Evolutionary conservation across 2,113 vertebrate genomes (phyloP), one percentile per base, ranked within the genome.

Genomic region (Vicugna pacos): DNA sequence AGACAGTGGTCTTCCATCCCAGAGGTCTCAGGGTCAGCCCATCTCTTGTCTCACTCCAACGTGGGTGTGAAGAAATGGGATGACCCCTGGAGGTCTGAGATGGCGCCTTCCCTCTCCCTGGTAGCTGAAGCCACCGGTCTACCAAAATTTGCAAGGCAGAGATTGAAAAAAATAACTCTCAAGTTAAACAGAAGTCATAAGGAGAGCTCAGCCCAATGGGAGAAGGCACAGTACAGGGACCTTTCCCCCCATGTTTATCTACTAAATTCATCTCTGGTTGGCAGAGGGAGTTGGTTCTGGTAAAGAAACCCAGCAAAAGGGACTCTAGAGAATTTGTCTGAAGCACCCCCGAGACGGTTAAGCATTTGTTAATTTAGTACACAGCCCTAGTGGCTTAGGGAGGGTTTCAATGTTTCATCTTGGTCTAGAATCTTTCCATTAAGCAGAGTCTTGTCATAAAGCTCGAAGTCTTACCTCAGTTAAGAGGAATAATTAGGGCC

Each of bases 141-240:
- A 26, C 46, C 60, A 50, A 93, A 79, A 85, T 50, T 93, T 56
- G 30, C 79, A 14, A 67, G 46, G 87, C 75, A 96, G 52, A 75
- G 60, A 35, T 97, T 4, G 35, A 8, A 42, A 1, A 42, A 69
- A 38, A 52, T 38, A 50, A n/a, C 69, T 24, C 17, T 10, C 17
- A 46, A 65, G 42, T 58, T 77, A 54, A 89, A 70, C 3, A 79
- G 24, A 96, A 48, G 69, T 72, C 75, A 22, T 38, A 90, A 86
- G 65, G 20, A n/a, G 91, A 97, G 75, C 35, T 86, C 62, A 87
- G 58, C 50, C 65, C 62, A 1, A 14, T 26, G 28, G 35, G 42
- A 56, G 28, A 89, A 62, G 38, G 20, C n/a, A 50, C 52, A 2
- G 11, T 3, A 38, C 8, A 52, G 30, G 30, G 8, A 8, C 22